Evolutionary conservation across 2,113 vertebrate species (phyloP), one percentile per base, ranked within the genome.

Genomic region (Axis porcinus): DNA sequence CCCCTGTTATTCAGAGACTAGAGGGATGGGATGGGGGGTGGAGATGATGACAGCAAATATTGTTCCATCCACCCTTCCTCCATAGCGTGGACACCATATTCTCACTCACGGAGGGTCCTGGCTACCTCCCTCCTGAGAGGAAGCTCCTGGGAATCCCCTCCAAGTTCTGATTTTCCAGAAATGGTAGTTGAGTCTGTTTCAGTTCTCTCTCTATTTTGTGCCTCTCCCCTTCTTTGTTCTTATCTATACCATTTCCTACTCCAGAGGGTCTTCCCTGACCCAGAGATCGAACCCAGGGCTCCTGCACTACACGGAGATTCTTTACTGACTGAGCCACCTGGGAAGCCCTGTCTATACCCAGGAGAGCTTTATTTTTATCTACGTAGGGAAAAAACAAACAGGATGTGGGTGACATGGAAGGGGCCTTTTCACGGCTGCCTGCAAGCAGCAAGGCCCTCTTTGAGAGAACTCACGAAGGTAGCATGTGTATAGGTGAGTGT

Each of bases 41-140:
- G n/a, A 70, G 40, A 54, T 6, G 21, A 23, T 7, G 55, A 15
- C 6, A 58, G n/a, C n/a, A 3, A 74, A 67, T n/a, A 13, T 1
- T 1, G 1, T 25, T 54, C 50, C 78, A 36, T 28, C 28, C 4
- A 57, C 25, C 0, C 3, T 23, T 2, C 15, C 3, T 91, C 23
- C 45, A 5, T 16, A 60, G 74, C 0, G 0, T 36, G 89, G 82
- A 45, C 79, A 21, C 17, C 11, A 64, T 8, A 54, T 89, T 76
- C 40, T 86, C 52, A 17, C 33, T 81, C 47, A 25, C 2, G 2
- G 33, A 91, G 23, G 3, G 28, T 25, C 33, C 16, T 12, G 19
- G 27, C 1, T 95, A 64, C 13, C 10, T 91, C n/a, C 45, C 28
- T 76, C 12, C 58, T 64, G 43, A 47, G 33, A 28, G 89, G 64